Evolutionary conservation across 2,888 invertebrate species (phyloP).

Genomic region (Morpho achilles): DNA sequence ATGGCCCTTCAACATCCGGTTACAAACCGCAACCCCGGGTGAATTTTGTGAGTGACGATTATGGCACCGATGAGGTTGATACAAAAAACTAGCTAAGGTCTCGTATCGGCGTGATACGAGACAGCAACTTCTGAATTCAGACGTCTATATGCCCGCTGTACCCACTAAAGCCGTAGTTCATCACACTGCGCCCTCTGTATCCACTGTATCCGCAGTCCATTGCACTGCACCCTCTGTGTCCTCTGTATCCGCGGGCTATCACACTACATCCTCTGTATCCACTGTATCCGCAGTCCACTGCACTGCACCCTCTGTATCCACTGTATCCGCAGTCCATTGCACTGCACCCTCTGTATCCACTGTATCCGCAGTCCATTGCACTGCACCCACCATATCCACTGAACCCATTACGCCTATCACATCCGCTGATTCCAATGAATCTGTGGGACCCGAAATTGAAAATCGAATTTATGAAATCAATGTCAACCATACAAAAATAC

Average conservation of each 20-base stretch:
- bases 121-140: not conserved
- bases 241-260: conserved; percentile 21
- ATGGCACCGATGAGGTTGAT: conserved; percentile 9
- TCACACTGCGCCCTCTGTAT: conserved; percentile 16
- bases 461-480: conserved; percentile 20
- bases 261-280: conserved; percentile 12
- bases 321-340: not conserved
- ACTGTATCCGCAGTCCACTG: conserved; percentile 22
- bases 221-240: conserved; percentile 15
- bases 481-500: conserved; percentile 18
- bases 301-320: conserved; percentile 3
- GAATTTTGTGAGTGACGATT: not conserved
- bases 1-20: conserved; percentile 14
- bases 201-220: conserved; percentile 19
- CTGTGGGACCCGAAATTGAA: not conserved
- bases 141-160: conserved; percentile 4
- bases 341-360: conserved; percentile 4
- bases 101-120: not conserved
- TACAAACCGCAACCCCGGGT: conserved; percentile 8
- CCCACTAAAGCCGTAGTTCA: conserved; percentile 18
- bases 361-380: not conserved
- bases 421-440: not conserved
- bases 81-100: not conserved
- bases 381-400: not conserved
- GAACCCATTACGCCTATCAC: not conserved